These are phyloP conservation scores for Fulica atra DNA, from an alignment of 2,113 vertebrate species.

Conservation along the genomic window DNA sequence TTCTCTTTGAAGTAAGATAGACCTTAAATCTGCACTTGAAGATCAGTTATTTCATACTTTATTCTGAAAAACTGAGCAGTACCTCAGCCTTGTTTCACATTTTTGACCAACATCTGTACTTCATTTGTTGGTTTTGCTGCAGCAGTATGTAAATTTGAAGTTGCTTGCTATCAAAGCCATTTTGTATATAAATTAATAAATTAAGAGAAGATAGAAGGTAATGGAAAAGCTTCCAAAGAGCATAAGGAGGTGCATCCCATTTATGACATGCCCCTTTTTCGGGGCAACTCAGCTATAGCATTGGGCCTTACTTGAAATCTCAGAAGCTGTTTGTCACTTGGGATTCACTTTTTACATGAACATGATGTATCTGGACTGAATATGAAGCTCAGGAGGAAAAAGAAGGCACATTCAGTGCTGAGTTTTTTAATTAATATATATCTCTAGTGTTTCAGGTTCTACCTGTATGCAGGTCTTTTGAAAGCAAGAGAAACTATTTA, in stretches of 20 bases:
- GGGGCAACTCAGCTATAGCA: not conserved
- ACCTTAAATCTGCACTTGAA: not conserved
- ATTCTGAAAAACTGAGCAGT: not conserved
- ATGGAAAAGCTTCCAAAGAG: not conserved
- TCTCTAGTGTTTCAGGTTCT: not conserved
- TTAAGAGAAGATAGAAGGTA: not conserved
- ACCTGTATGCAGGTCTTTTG: not conserved
- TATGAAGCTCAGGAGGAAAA: not conserved
- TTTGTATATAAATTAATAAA: constrained; percentile 15
- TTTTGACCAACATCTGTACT: not conserved
- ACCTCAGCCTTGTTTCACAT: not conserved
- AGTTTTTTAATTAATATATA: too few species aligned
- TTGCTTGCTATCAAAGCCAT: not conserved
- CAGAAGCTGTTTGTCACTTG: not conserved
- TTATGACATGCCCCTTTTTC: not conserved
- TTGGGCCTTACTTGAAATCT: not conserved
- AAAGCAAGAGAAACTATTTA: not conserved
- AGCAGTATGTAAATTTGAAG: not conserved
- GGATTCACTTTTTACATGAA: not conserved
- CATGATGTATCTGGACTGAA: not conserved
- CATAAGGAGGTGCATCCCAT: not conserved
- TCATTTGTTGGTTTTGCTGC: not conserved
- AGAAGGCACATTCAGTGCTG: too few species aligned
- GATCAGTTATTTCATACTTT: not conserved
- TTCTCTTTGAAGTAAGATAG: not conserved